phyloP scores from a whole-genome alignment of 2,113 vertebrate species.

The Phalacrocorax brasilianus region DNA sequence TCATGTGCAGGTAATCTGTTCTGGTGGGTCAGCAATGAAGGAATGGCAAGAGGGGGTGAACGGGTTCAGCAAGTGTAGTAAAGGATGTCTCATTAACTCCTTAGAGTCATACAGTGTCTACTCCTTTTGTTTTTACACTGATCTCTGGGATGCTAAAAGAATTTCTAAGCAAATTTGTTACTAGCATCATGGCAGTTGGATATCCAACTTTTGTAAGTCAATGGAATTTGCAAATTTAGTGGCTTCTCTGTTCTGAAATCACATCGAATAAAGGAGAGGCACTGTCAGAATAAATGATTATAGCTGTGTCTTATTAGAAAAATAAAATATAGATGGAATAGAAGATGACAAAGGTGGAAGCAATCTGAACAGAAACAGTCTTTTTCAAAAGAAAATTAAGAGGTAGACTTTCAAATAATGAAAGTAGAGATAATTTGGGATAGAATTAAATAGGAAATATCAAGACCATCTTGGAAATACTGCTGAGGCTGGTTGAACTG shows the following conservation, averaged over 20 bases:
- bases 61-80: background rate
- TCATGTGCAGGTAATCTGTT: background rate
- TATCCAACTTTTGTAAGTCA: background rate
- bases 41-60: background rate
- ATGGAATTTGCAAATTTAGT: background rate
- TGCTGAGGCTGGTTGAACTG: background rate
- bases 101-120: background rate
- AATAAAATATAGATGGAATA: background rate
- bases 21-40: background rate
- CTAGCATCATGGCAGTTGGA: background rate
- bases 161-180: background rate
- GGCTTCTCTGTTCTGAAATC: background rate
- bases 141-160: background rate
- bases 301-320: background rate
- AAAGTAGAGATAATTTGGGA: background rate
- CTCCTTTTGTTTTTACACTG: background rate
- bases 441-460: background rate
- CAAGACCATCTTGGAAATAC: background rate
- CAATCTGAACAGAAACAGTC: background rate
- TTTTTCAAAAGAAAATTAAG: background rate
- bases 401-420: background rate
- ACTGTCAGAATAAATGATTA: background rate
- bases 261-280: background rate
- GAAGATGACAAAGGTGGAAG: background rate
- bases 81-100: background rate